Evolutionary conservation across 2,113 vertebrate species (phyloP), one percentile per base, ranked within the genome.

Genomic region (pig (Sus scrofa)): DNA sequence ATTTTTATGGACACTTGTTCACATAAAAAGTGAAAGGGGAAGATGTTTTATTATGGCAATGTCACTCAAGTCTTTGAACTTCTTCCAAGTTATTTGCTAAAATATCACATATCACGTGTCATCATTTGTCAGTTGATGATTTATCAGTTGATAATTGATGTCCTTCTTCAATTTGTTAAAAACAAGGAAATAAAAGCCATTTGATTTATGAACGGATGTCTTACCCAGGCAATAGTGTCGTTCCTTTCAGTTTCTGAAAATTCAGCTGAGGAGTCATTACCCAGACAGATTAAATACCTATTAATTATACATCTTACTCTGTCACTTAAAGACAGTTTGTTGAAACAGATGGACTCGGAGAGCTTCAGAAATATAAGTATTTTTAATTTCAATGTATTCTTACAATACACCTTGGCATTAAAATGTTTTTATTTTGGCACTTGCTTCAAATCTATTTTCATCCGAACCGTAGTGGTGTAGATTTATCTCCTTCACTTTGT

Each of bases 171-270:
- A 44, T 78, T 85, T 78, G 39, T 52, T 68, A 73, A 70, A 88
- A 91, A 86, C 58, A 90, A 70, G 81, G 50, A 86, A 92, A 79
- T 52, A 74, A 85, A 93, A 90, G 30, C 60, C 74, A 30, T 83
- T 39, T 60, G 50, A 96, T 37, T 88, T 65, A 83, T 18, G 26
- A 86, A 30, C 91, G 50, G 27, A 84, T 91, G 58, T 97, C 44
- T 73, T 50, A 44, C 39, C 87, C 30, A n/a, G 62, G 56, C n/a
- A 52, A 44, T 30, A 34, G 83, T 52, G 56, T 44, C 32, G n/a
- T 52, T 88, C 12, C 24, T 86, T 89, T n/a, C 44, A 1, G 9
- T 77, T 82, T 65, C 89, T 82, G 34, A 34, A 27, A 89, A 44
- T 70, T 93, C 68, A 15, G 3, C 8, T 14, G 58, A 52, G 79